phyloP scores from a whole-genome alignment of 1,140 invertebrate species.

The Adoxophyes honmai region DNA sequence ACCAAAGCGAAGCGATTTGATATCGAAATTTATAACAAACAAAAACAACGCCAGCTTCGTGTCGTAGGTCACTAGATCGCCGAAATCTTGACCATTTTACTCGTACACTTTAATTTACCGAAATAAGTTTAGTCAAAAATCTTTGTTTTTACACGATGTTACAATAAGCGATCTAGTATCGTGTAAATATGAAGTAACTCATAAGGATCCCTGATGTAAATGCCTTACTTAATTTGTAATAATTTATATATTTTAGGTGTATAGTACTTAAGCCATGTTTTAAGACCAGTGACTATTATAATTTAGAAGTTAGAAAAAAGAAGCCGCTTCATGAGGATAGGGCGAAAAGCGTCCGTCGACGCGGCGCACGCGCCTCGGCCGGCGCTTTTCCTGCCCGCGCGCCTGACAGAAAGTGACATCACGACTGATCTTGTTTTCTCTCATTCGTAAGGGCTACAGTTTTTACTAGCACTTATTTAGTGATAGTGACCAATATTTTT shows the following conservation, averaged over 20 bases:
- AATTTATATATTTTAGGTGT: constrained; percentile 77
- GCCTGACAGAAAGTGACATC: constrained; percentile 66
- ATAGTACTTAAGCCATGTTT: constrained; percentile 77
- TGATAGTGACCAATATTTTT: constrained; percentile 47
- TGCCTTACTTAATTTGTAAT: constrained; percentile 77
- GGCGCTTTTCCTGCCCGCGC: constrained; percentile 54
- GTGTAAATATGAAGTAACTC: constrained; percentile 68
- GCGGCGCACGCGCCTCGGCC: constrained; percentile 50
- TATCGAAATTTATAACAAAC: constrained; percentile 23
- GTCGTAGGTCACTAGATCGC: constrained; percentile 65
- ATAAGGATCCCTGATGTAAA: constrained; percentile 70
- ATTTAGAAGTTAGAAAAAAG: constrained; percentile 64
- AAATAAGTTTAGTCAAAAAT: constrained; percentile 73
- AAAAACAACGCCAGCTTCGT: constrained; percentile 42
- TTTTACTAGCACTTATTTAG: constrained; percentile 61
- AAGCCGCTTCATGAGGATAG: constrained; percentile 46
- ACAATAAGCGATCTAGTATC: constrained; percentile 57
- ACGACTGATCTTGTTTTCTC: constrained; percentile 58
- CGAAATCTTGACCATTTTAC: constrained; percentile 75
- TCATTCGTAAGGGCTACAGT: constrained; percentile 46
- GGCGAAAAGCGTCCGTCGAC: constrained; percentile 62
- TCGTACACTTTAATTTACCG: constrained; percentile 70
- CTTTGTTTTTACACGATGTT: constrained; percentile 73
- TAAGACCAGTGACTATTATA: constrained; percentile 76
- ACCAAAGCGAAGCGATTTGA: constrained; percentile 41